These are phyloP conservation scores for Melanotaenia nigrans DNA, from an alignment of 2,797 vertebrate species.

Conservation along the genomic window DNA sequence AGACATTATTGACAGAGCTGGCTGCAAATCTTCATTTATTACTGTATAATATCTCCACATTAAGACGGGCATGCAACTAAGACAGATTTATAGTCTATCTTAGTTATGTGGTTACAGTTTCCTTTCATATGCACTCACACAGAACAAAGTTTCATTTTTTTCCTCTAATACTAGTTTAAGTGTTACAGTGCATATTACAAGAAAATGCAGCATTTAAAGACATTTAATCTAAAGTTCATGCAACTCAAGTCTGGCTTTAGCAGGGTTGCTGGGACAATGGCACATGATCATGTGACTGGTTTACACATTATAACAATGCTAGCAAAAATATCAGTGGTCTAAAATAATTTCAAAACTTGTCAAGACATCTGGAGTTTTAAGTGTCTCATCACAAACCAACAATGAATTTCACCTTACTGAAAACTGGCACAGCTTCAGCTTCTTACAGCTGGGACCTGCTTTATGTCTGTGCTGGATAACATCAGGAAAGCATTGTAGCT, in stretches of 20 bases:
- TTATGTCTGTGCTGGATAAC: not conserved
- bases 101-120: not conserved
- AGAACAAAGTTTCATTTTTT: not conserved
- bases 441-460: not conserved
- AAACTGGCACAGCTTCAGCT: not conserved
- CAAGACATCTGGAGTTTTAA: not conserved
- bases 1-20: not conserved
- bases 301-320: not conserved
- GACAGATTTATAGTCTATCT: not conserved
- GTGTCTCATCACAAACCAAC: not conserved
- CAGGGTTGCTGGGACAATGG: not conserved
- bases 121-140: not conserved
- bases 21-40: not conserved
- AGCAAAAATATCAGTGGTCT: not conserved
- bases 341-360: not conserved
- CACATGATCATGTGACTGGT: not conserved
- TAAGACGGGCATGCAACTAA: too few species aligned
- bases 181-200: not conserved
- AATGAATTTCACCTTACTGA: not conserved
- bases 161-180: not conserved
- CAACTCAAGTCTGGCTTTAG: not conserved
- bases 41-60: not conserved
- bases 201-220: not conserved
- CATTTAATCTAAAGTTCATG: not conserved
- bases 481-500: not conserved